phyloP scores from a whole-genome alignment of 1,140 invertebrate genomes.

The Ylistrum balloti region DNA sequence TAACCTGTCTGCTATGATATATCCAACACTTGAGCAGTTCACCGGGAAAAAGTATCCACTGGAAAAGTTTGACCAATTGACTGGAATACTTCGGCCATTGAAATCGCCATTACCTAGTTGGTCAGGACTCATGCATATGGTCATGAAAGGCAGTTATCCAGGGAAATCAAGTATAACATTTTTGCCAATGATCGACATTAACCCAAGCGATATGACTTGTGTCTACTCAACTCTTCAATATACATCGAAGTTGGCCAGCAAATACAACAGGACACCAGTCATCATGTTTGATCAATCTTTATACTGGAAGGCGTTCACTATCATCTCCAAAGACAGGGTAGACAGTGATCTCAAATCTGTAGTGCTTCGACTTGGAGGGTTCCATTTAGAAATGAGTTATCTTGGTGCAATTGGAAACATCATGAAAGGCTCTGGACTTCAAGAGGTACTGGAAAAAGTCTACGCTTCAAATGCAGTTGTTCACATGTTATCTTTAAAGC shows the following conservation, averaged over 20 bases:
- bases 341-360: constrained; percentile 54
- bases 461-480: constrained; percentile 69
- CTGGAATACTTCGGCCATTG: neutral
- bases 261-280: constrained; percentile 55
- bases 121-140: constrained; percentile 59
- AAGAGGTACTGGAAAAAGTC: constrained; percentile 61
- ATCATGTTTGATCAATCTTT: constrained; percentile 75
- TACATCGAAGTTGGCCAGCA: constrained; percentile 57
- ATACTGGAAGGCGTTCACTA: constrained; percentile 65
- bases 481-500: constrained; percentile 80
- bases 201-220: constrained; percentile 70
- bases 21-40: neutral
- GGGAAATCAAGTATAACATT: constrained; percentile 63
- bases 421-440: constrained; percentile 65
- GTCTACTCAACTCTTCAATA: constrained; percentile 73
- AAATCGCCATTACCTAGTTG: constrained; percentile 44
- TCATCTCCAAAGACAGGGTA: constrained; percentile 49
- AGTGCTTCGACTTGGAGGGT: constrained; percentile 58
- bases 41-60: neutral
- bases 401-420: constrained; percentile 64
- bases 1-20: too few species aligned
- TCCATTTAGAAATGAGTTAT: constrained; percentile 68
- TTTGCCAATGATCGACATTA: constrained; percentile 73
- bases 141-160: constrained; percentile 61
- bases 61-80: neutral